These are phyloP conservation scores for Rhinichthys klamathensis DNA, from an alignment of 2,113 vertebrate genomes.

Conservation along the genomic window DNA sequence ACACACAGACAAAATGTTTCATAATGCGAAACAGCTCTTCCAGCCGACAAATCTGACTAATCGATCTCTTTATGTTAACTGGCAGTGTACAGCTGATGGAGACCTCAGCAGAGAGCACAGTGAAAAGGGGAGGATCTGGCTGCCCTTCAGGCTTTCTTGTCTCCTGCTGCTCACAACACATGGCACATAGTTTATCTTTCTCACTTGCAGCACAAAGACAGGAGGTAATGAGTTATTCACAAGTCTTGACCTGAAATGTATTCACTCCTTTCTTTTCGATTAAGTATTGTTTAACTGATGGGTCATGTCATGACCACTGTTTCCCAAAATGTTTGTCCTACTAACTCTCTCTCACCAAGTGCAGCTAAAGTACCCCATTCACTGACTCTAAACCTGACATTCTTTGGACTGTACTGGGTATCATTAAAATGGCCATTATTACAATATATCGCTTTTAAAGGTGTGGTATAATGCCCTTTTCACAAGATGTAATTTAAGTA, in stretches of 20 bases:
- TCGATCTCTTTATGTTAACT: background rate
- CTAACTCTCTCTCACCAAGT: background rate
- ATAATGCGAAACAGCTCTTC: background rate
- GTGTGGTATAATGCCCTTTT: too few species aligned
- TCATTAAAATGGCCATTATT: background rate
- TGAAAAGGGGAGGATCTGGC: constrained; percentile 20
- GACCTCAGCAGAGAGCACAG: background rate
- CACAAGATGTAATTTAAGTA: too few species aligned
- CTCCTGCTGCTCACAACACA: constrained; percentile 49
- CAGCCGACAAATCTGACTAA: background rate
- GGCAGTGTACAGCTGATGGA: background rate
- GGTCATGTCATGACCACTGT: too few species aligned
- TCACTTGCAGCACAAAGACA: background rate
- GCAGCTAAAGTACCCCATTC: background rate
- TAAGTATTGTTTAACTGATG: background rate
- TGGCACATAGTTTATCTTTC: constrained; percentile 40
- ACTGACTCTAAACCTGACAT: background rate
- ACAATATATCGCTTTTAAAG: background rate
- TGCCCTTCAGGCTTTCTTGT: constrained; percentile 1
- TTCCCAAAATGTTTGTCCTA: background rate
- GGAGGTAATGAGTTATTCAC: constrained; percentile 4
- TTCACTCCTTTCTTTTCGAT: background rate
- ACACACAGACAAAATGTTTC: background rate
- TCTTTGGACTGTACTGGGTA: background rate
- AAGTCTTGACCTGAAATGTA: background rate